Evolutionary conservation across 2,113 vertebrate genomes (phyloP), one percentile per base, ranked within the genome.

Genomic region (Sminthopsis crassicaudata): DNA sequence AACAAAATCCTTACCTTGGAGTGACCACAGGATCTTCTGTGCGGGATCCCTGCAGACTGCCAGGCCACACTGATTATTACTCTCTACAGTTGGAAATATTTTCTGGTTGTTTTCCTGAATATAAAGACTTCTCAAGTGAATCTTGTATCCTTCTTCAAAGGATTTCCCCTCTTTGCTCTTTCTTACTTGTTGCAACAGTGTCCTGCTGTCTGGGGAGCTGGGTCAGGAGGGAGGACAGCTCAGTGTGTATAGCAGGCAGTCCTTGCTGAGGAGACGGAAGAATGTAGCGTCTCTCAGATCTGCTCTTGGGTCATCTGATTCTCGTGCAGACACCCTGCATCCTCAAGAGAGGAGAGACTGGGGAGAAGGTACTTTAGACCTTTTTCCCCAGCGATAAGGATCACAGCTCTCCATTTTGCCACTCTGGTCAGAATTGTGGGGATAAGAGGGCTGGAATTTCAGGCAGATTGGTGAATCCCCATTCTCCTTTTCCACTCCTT

Each of bases 81-180:
- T 93, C 0, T 95, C 92, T 93, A 91, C 46, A 76, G 88, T 96
- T 97, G 95, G 93, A 90, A 91, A 92, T 96, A 30, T 96, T 93
- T 96, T 96, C 93, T 96, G 91, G 30, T 96, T 54, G 92, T 95
- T 98, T 97, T 97, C 96, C 91, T 96, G 96, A 96, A 96, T 95
- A 94, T 57, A 89, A 97, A 96, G 92, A 94, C 93, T 95, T 96
- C 95, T 89, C 95, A 97, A 92, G 93, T 95, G 95, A 96, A 92
- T 94, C 94, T 96, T 96, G 93, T 94, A 89, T 91, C 92, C 92
- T 97, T 97, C 94, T 96, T 92, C 89, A 94, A 92, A 96, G 96
- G 97, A 97, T 94, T 92, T 94, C 93, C 60, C 53, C 95, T 95
- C 94, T 93, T 97, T 91, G 91, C 60, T 95, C 76, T 97, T 91